A percentile compares a stretch with the other conserved stretches of the same genome.
Conservation (phyloP, 1,140 invertebrate genomes). For the Drosophila trapezifrons region DNA sequence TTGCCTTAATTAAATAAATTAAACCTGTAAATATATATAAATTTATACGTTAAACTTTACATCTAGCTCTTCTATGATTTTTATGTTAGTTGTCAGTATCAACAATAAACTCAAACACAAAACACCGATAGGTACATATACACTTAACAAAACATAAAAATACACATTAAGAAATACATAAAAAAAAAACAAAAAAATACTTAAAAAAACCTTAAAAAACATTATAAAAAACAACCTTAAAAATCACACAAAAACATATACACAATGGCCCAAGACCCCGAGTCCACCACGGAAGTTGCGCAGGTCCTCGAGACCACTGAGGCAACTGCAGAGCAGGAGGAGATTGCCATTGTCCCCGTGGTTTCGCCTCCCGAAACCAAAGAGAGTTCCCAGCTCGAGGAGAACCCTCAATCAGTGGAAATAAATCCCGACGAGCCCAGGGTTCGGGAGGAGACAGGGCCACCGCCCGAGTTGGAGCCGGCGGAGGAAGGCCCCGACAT, state of each 20-base stretch:
- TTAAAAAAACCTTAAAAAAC: not conserved
- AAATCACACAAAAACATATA: not conserved
- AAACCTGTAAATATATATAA: not conserved
- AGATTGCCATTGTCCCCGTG: not conserved
- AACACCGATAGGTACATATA: not conserved
- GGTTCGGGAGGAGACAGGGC: not conserved
- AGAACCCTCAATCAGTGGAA: not conserved
- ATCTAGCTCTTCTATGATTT: not conserved
- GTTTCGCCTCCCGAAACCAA: not conserved
- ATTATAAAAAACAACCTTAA: not conserved
- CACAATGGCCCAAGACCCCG: slow-evolving; percentile 1
- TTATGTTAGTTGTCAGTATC: slow-evolving; percentile 7
- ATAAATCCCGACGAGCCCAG: not conserved
- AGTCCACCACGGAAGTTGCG: not conserved
- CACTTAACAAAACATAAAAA: not conserved
- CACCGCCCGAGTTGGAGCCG: not conserved
- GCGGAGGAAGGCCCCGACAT: not conserved
- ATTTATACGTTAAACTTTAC: no score
- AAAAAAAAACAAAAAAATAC: slow-evolving; percentile 1
- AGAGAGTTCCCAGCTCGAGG: not conserved
- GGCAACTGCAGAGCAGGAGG: not conserved
- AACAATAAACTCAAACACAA: slow-evolving; percentile 2
- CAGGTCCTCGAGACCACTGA: not conserved
- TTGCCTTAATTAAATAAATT: not conserved
- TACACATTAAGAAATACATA: not conserved